Evolutionary conservation across 1,140 invertebrate genomes (phyloP), one percentile per base, ranked within the genome.

Genomic region (Pseudomyrmex sp.): DNA sequence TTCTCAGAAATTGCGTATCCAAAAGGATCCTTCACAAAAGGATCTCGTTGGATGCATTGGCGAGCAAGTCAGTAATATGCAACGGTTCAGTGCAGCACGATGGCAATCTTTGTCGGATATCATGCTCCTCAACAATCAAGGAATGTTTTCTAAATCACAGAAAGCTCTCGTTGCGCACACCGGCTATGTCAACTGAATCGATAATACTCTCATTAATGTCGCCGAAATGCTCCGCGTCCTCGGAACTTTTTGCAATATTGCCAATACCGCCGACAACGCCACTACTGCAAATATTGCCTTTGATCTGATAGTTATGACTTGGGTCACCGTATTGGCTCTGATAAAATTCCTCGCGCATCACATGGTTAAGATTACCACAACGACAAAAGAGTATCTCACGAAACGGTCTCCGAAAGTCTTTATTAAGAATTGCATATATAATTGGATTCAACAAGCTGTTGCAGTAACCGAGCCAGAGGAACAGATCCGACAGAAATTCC

Each of bases 401-500:
- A 94, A 99, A 99, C 8, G 98, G 98, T 90, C 97, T 97, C 72
- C 98, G 96, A 92, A 99, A 99, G 92, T 99, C 98, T 58, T 97
- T 95, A 90, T 98, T 98, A 35, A 98, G 95, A 4, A 97, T 98
- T 0, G 98, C 98, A 93, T 99, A 99, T 63, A 99, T 98, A 75
- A 99, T 97, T 0, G 98, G 98, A 92, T 99, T 99, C 56, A 98
- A 95, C 54, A 98, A 95, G 82, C 97, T 98, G 93, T 99, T 99
- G 82, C 98, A 96, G 93, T 99, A 99, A 82, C 98, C 98, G 73
- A 99, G 94, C 98, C 98, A 99, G 35, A 98, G 95, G 91, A 98
- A 97, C 54, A 96, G 92, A 15, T 95, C 95, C 18, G 95, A 95
- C 0, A 96, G 84, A 94, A 88, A 97, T 85, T 56, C 95, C 94